phyloP scores from a whole-genome alignment of 2,888 invertebrate genomes.

The Micoletzkya japonica region DNA sequence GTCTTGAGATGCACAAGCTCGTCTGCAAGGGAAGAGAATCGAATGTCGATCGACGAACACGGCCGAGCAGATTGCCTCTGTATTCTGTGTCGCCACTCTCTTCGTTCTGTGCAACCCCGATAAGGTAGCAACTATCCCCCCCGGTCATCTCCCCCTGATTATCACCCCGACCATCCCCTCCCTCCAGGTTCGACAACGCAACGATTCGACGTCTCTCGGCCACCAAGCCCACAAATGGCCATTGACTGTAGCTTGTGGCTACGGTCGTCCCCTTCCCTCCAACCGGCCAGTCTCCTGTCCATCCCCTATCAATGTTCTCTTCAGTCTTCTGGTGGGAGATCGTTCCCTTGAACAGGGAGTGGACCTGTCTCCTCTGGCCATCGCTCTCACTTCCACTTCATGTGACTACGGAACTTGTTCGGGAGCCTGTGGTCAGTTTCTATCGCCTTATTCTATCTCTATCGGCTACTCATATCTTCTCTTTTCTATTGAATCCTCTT shows the following conservation, averaged over 20 bases:
- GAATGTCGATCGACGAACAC: constrained; percentile 64
- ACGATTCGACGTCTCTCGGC: constrained; percentile 55
- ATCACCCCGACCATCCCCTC: background rate
- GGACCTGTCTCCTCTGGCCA: background rate
- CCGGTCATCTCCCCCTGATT: background rate
- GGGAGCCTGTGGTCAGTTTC: constrained; percentile 3
- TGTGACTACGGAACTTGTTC: background rate
- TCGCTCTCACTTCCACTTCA: background rate
- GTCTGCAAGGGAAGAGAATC: constrained; percentile 60
- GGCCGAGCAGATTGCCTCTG: constrained; percentile 67
- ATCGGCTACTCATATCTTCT: no score
- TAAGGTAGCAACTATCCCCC: no score
- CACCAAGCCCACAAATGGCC: constrained; percentile 64
- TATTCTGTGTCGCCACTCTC: constrained; percentile 67
- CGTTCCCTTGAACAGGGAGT: background rate
- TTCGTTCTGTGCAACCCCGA: constrained; percentile 69
- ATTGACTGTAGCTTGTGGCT: constrained; percentile 67
- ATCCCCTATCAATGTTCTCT: no score
- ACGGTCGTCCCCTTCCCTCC: constrained; percentile 62
- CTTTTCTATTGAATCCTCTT: constrained; percentile 3
- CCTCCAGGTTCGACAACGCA: constrained; percentile 44
- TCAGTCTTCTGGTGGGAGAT: background rate
- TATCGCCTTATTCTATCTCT: no score
- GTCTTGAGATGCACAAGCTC: constrained; percentile 62
- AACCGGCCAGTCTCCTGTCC: constrained; percentile 46